Evolutionary conservation across 2,888 invertebrate species (phyloP).

Genomic region (Melinaea marsaeus): DNA sequence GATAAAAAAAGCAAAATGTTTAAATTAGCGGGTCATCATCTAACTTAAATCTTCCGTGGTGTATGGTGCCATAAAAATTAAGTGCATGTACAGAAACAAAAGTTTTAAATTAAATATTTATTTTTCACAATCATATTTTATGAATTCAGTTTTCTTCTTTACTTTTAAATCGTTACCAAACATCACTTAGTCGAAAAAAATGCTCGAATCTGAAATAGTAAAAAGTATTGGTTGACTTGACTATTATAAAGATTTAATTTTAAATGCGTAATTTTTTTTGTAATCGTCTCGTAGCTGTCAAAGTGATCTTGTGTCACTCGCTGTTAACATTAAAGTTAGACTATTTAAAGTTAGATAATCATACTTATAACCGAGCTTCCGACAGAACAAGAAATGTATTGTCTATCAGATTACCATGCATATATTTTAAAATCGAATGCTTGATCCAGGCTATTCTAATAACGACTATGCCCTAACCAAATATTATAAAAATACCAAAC

Average conservation of each 20-base stretch:
- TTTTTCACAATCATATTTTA: constrained; percentile 4
- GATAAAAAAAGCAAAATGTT: constrained; percentile 65
- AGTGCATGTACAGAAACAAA: constrained; percentile 12
- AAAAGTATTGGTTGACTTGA: constrained; percentile 8
- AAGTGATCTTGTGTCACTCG: too few species aligned
- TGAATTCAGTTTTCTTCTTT: constrained; percentile 27
- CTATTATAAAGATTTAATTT: too few species aligned
- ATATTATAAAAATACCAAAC: constrained; percentile 33
- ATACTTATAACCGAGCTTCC: too few species aligned
- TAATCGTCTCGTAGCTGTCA: too few species aligned
- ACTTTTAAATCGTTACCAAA: not conserved
- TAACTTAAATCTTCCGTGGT: constrained; percentile 12
- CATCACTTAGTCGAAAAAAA: constrained; percentile 35
- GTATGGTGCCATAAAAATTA: constrained; percentile 18
- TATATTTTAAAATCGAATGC: too few species aligned
- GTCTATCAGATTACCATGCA: too few species aligned
- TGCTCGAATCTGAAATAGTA: constrained; percentile 40
- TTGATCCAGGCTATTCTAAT: too few species aligned
- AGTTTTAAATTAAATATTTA: constrained; percentile 4
- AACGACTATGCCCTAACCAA: not conserved
- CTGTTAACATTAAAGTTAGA: too few species aligned
- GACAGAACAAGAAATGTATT: too few species aligned
- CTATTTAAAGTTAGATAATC: too few species aligned
- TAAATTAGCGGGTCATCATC: constrained; percentile 58
- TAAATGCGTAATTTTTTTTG: too few species aligned